These are phyloP conservation scores for Schizotus pectinicornis DNA, from an alignment of 2,888 invertebrate genomes.

Conservation along the genomic window DNA sequence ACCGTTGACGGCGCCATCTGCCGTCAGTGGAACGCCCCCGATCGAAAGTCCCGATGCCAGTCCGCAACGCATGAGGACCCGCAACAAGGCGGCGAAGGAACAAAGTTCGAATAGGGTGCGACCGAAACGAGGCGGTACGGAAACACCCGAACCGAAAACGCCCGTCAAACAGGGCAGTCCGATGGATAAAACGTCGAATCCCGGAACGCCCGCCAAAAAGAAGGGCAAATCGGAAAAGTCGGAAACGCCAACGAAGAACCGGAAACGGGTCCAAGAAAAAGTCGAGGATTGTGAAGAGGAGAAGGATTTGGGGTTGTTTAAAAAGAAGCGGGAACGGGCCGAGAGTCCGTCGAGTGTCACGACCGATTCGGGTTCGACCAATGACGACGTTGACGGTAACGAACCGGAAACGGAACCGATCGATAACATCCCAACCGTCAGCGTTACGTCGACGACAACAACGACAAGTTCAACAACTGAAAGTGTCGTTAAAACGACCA, in stretches of 20 bases:
- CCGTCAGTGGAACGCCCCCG: conserved; percentile 43
- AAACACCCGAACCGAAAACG: conserved; percentile 59
- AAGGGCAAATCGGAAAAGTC: conserved; percentile 57
- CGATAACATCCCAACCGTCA: conserved; percentile 52
- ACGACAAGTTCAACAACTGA: conserved; percentile 7
- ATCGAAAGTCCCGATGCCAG: conserved; percentile 76
- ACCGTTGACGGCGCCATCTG: conserved; percentile 59
- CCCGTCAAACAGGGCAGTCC: conserved; percentile 59
- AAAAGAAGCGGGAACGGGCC: conserved; percentile 61
- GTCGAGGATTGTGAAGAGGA: conserved; percentile 57
- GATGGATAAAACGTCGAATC: conserved; percentile 38
- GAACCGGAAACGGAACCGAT: conserved; percentile 54
- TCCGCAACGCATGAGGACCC: conserved; percentile 87
- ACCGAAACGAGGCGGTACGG: conserved; percentile 64
- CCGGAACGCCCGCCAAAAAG: conserved; percentile 35
- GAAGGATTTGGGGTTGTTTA: conserved; percentile 59
- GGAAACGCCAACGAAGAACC: conserved; percentile 63
- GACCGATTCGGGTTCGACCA: conserved; percentile 83
- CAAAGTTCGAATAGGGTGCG: conserved; percentile 62
- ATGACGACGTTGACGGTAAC: conserved; percentile 66
- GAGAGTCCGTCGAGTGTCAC: conserved; percentile 83
- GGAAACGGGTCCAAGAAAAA: conserved; percentile 61
- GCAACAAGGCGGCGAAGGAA: conserved; percentile 82
- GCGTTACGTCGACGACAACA: conserved; percentile 15
- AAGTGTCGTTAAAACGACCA: conserved; percentile 3